These are phyloP conservation scores for Clamator glandarius DNA, from an alignment of 2,797 vertebrate species.

Conservation along the genomic window DNA sequence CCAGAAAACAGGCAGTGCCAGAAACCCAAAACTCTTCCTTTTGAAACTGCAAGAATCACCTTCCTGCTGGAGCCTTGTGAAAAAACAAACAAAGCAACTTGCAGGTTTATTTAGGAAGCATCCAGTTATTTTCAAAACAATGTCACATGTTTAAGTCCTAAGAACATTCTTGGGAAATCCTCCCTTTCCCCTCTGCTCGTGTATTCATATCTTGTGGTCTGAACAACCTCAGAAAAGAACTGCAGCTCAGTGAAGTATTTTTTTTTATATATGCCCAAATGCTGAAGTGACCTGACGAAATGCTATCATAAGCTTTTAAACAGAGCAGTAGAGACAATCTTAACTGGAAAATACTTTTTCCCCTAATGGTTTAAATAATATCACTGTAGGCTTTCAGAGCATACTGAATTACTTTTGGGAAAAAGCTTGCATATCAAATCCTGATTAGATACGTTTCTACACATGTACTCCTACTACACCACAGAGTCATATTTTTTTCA, in stretches of 20 bases:
- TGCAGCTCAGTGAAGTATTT: background rate
- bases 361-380: background rate
- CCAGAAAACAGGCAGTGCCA: constrained; percentile 12
- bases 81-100: constrained; percentile 2
- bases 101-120: background rate
- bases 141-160: background rate
- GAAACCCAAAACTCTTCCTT: background rate
- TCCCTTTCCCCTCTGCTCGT: background rate
- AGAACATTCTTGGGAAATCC: background rate
- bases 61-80: background rate
- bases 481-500: background rate
- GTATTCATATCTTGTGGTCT: background rate
- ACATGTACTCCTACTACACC: background rate
- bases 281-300: background rate
- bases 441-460: background rate
- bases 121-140: background rate
- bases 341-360: background rate
- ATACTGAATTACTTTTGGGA: background rate
- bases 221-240: background rate
- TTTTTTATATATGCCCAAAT: background rate
- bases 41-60: background rate
- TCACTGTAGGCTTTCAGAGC: background rate
- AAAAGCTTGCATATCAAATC: background rate
- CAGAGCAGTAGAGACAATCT: background rate
- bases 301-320: background rate